A percentile compares a stretch with the other conserved stretches of the same genome.
phyloP scores from a whole-genome alignment of 2,797 vertebrate species.

The Oreortyx pictus region DNA sequence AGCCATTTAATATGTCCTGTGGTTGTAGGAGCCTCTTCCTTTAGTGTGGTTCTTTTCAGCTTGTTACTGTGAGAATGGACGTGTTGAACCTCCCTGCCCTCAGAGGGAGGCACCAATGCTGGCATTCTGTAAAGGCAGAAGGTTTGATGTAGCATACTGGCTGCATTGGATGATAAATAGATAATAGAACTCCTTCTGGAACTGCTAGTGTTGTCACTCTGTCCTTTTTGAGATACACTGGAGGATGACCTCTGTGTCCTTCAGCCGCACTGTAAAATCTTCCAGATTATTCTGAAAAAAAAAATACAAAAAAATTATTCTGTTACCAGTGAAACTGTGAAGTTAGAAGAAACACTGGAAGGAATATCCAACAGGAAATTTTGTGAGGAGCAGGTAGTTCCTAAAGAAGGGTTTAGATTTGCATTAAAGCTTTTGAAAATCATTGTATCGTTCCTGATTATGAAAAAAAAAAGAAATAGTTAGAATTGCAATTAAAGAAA shows the following conservation, averaged over 20 bases:
- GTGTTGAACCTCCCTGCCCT: background rate
- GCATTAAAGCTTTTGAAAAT: background rate
- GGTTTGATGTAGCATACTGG: background rate
- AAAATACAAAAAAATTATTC: background rate
- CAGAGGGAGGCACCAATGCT: rapidly evolving
- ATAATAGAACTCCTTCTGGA: background rate
- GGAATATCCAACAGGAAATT: background rate
- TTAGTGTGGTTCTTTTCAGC: background rate
- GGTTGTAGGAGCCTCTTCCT: slow-evolving; percentile 10
- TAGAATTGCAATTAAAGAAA: background rate
- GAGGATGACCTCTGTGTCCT: background rate
- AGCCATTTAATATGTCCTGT: background rate
- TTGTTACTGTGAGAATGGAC: background rate
- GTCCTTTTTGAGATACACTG: background rate
- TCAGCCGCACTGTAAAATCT: background rate
- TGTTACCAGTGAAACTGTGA: background rate
- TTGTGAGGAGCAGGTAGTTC: background rate
- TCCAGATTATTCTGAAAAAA: background rate
- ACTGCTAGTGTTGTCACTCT: background rate
- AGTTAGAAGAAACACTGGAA: background rate
- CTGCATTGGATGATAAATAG: background rate
- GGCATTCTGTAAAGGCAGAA: background rate
- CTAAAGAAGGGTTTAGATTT: background rate
- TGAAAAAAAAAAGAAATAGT: background rate
- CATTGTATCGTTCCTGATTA: background rate